Percentiles rank a stretch among this genome's conserved stretches.
phyloP scores from a whole-genome alignment of 1,140 invertebrate genomes.

The Apocrypta bakeri region DNA sequence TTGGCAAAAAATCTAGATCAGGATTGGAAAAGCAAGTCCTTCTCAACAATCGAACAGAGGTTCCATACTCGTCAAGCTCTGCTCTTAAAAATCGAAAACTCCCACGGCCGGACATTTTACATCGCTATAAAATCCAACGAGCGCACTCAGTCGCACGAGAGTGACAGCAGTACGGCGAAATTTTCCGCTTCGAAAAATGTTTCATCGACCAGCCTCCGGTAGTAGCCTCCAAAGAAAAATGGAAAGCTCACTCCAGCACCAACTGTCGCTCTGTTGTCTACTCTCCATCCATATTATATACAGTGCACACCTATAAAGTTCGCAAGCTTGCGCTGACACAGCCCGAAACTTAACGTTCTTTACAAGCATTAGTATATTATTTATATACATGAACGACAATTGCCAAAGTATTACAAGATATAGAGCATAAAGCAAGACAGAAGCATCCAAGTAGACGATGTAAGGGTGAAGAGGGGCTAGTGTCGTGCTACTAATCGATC shows the following conservation, averaged over 20 bases:
- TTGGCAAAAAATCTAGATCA: not conserved
- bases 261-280: not conserved
- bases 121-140: not conserved
- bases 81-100: not conserved
- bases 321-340: too few relatives aligned
- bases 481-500: constrained; percentile 3
- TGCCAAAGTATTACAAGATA: too few relatives aligned
- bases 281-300: not conserved
- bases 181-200: constrained; percentile 1
- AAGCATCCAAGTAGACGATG: not conserved
- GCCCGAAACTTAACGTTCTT: too few relatives aligned
- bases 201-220: not conserved
- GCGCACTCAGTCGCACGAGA: not conserved
- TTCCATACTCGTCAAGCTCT: not conserved
- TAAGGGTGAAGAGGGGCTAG: too few relatives aligned
- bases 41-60: too few relatives aligned
- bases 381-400: too few relatives aligned
- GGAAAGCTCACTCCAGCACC: not conserved
- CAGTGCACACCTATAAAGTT: not conserved
- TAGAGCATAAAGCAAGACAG: not conserved
- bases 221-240: not conserved
- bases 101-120: not conserved
- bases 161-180: not conserved
- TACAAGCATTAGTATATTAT: too few relatives aligned
- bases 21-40: not conserved